Conservation (phyloP, 2,113 vertebrate species). For the Hemiscyllium ocellatum region DNA sequence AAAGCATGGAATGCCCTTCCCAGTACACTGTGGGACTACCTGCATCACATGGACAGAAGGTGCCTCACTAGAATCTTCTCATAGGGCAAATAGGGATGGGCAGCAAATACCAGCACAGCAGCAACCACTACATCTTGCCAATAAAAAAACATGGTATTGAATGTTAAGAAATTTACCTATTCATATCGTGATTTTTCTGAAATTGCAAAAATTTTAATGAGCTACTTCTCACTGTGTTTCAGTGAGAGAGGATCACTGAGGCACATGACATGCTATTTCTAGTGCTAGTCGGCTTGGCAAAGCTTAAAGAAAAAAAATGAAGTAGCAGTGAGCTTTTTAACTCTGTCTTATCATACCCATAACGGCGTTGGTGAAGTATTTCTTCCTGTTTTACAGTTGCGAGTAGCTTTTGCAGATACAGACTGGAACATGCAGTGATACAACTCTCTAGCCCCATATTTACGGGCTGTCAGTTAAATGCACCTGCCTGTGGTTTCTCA, state of each 20-base stretch:
- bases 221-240: not conserved
- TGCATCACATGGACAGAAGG: too few relatives aligned
- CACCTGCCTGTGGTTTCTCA: slow-evolving; percentile 17
- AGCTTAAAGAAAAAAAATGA: not conserved
- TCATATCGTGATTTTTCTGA: not conserved
- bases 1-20: too few relatives aligned
- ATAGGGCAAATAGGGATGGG: too few relatives aligned
- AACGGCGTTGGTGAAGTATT: not conserved
- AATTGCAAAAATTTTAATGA: not conserved
- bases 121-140: too few relatives aligned
- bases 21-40: too few relatives aligned
- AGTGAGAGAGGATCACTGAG: not conserved
- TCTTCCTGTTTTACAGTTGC: not conserved
- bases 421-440: not conserved
- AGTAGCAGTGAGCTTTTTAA: not conserved
- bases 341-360: not conserved
- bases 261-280: not conserved
- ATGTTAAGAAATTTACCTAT: not conserved
- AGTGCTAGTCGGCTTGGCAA: not conserved
- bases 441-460: not conserved
- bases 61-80: too few relatives aligned
- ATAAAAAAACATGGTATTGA: not conserved
- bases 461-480: not conserved
- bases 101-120: too few relatives aligned
- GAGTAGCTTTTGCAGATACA: not conserved